A percentile compares a stretch with the other conserved stretches of the same genome.
Evolutionary conservation across 2,888 invertebrate species (phyloP).

Genomic region (Tetragonisca angustula): DNA sequence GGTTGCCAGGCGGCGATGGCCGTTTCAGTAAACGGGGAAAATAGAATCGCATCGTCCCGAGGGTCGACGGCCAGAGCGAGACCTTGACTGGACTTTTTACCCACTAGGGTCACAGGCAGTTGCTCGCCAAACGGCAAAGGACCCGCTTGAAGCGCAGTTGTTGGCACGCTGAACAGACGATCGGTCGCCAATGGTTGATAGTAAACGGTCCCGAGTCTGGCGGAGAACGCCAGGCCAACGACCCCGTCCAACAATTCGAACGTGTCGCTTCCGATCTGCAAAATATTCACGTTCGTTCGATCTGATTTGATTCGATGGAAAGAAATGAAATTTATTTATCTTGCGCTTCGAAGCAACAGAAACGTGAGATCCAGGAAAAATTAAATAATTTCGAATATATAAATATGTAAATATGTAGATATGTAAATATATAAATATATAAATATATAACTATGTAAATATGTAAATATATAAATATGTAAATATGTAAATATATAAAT

Average conservation of each 20-base stretch:
- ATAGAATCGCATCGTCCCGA: conserved; percentile 90
- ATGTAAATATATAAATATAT: no score
- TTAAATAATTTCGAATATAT: no score
- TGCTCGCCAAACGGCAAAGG: conserved; percentile 89
- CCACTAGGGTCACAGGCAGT: conserved; percentile 91
- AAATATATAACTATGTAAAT: no score
- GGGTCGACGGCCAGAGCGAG: conserved; percentile 90
- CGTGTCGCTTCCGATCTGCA: conserved; percentile 87
- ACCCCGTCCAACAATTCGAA: conserved; percentile 91
- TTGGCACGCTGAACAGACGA: conserved; percentile 91
- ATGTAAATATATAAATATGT: no score
- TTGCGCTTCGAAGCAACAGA: no score
- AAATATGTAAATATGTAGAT: no score
- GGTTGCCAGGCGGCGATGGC: conserved; percentile 93
- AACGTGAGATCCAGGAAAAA: no score
- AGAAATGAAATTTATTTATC: no score
- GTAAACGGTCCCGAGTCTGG: conserved; percentile 87
- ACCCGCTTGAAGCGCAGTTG: conserved; percentile 89
- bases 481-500: no score
- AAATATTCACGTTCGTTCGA: not conserved
- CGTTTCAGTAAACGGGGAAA: conserved; percentile 92
- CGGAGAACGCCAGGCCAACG: conserved; percentile 89
- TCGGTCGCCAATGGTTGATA: conserved; percentile 91
- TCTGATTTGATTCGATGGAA: not conserved
- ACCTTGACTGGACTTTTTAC: conserved; percentile 94